Conservation (phyloP, 2,797 vertebrate genomes). For the Chaunax sp. region DNA sequence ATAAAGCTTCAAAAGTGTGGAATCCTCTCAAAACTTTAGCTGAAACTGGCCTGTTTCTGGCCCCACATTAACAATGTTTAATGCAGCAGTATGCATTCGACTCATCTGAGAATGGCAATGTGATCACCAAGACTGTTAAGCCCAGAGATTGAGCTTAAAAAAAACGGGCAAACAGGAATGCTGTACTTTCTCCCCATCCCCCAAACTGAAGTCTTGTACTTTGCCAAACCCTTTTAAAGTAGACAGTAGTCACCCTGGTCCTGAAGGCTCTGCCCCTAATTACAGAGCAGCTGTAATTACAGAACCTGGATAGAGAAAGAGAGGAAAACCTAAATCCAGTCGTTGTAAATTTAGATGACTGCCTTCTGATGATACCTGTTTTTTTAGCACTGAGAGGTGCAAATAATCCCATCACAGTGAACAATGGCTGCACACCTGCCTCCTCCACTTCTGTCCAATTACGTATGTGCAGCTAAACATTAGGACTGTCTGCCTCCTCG, state of each 20-base stretch:
- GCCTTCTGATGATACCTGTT: slow-evolving; percentile 84
- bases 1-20: background rate
- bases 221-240: slow-evolving; percentile 75
- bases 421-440: slow-evolving; percentile 86
- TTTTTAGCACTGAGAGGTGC: slow-evolving; percentile 81
- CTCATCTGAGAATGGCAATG: slow-evolving; percentile 23
- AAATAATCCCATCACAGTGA: slow-evolving; percentile 88
- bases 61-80: slow-evolving; percentile 1
- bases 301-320: slow-evolving; percentile 74
- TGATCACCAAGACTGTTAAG: slow-evolving; percentile 25
- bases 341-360: slow-evolving; percentile 81
- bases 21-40: background rate
- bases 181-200: slow-evolving; percentile 65
- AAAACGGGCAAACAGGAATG: slow-evolving; percentile 44
- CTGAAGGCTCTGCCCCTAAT: slow-evolving; percentile 84
- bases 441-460: slow-evolving; percentile 77
- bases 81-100: slow-evolving; percentile 20
- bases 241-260: slow-evolving; percentile 82
- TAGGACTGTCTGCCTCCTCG: slow-evolving; percentile 30
- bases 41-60: slow-evolving; percentile 9
- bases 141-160: slow-evolving; percentile 18
- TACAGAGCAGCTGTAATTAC: slow-evolving; percentile 87
- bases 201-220: slow-evolving; percentile 63
- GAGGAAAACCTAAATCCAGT: slow-evolving; percentile 78
- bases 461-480: slow-evolving; percentile 75